Base-by-base conservation (phyloP, 2,888 invertebrate genomes). In the Gibbula magus region DNA sequence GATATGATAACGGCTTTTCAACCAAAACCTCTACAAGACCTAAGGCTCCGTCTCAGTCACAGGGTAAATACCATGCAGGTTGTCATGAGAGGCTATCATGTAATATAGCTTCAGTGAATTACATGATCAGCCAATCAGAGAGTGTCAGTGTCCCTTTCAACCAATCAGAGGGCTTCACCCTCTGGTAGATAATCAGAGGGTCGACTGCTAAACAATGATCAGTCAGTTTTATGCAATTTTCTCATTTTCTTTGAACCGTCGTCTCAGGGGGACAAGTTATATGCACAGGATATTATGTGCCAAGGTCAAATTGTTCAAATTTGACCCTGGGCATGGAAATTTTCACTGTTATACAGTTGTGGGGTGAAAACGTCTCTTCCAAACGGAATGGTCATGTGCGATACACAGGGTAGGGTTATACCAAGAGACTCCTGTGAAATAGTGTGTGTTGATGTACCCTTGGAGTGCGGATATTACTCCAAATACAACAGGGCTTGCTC, bases 201-300 rank as follows among this genome's bases (percentile, higher is more conserved):
- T 39, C 18, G 70, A 70, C 70, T 70, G 70, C 70, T 70, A 70
- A 70, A 70, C 70, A 75, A 75, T 51, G 75, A 75, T 51, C 75
- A 75, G 52, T 75, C 75, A 75, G 52, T 53, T 61, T 78, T 76
- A 66, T 75, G 67, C 53, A 61, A 52, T 70, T 70, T 78, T 79
- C 61, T 76, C 66, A 75, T 66, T 75, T 75, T 56, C 35, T 25
- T 45, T 67, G 22, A 45, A 29, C 18, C 73, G 61, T 75, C 25
- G 51, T 25, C 51, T 75, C 61, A 75, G 61, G 56, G 61, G 56
- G 74, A 79, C 77, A 66, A 66, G 61, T 25, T 78, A 67, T 52
- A 78, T 78, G 77, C 77, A 67, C 77, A 78, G 77, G 77, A 70
- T 70, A 70, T 39, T 70, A 70, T 70, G 70, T 32, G 29, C 70